Evolutionary conservation across 2,888 invertebrate genomes (phyloP).

Genomic region (Malacosoma neustria): DNA sequence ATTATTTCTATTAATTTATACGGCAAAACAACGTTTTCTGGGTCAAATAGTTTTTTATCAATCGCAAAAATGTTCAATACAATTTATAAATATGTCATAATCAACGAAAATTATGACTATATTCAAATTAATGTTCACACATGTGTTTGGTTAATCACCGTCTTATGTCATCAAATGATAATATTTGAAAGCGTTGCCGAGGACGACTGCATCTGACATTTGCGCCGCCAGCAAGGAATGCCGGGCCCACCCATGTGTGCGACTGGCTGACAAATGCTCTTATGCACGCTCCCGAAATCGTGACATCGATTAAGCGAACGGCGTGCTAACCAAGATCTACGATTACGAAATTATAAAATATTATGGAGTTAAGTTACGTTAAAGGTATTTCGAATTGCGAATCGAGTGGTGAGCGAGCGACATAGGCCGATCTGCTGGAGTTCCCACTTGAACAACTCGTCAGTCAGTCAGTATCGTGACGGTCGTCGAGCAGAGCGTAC

Average conservation of each 20-base stretch:
- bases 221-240: slow-evolving; percentile 25
- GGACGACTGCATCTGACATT: slow-evolving; percentile 24
- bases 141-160: background rate
- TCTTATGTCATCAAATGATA: slow-evolving; percentile 1
- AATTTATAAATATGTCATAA: no score
- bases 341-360: slow-evolving; percentile 71
- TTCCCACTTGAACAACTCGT: background rate
- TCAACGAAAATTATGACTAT: background rate
- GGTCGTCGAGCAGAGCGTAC: slow-evolving; percentile 23
- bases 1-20: no score
- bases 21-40: no score
- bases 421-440: slow-evolving; percentile 13
- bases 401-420: slow-evolving; percentile 39
- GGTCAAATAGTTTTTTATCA: no score
- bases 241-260: slow-evolving; percentile 1
- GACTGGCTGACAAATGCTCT: slow-evolving; percentile 17
- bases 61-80: background rate
- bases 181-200: background rate
- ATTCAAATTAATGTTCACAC: background rate
- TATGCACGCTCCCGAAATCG: slow-evolving; percentile 58
- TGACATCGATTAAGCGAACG: slow-evolving; percentile 60
- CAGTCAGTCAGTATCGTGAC: slow-evolving; percentile 38
- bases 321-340: slow-evolving; percentile 60
- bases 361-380: slow-evolving; percentile 68
- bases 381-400: slow-evolving; percentile 54